Evolutionary conservation across 2,888 invertebrate genomes (phyloP).

Genomic region (Loripinus fragilis): DNA sequence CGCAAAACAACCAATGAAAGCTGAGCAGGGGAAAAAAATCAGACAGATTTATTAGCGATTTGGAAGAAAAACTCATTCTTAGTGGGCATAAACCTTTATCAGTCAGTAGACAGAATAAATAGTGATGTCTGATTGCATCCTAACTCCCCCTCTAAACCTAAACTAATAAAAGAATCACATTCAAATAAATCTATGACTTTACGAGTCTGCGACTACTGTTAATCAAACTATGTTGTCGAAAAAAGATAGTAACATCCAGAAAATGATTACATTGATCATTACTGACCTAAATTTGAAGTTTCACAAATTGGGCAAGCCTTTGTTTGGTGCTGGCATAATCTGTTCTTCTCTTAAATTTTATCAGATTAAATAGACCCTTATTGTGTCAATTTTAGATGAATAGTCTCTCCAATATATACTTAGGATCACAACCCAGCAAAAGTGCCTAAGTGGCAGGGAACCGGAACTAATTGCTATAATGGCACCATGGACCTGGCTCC

Average conservation of each 20-base stretch:
- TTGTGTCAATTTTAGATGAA: too few species aligned
- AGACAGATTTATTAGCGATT: slow-evolving; percentile 21
- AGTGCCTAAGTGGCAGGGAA: too few species aligned
- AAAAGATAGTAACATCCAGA: neutral
- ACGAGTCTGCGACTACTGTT: slow-evolving; percentile 4
- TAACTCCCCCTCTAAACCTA: slow-evolving; percentile 17
- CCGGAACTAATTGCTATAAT: too few species aligned
- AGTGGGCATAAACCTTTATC: slow-evolving; percentile 11
- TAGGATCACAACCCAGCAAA: too few species aligned
- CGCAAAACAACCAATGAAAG: neutral
- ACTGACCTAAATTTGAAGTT: slow-evolving; percentile 1
- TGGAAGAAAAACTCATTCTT: slow-evolving; percentile 11
- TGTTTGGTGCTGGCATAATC: too few species aligned
- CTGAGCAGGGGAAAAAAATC: neutral
- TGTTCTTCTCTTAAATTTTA: too few species aligned
- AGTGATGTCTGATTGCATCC: slow-evolving; percentile 9
- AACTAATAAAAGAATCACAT: slow-evolving; percentile 5
- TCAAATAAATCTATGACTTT: slow-evolving; percentile 14
- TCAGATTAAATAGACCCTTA: too few species aligned
- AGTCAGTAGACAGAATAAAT: slow-evolving; percentile 11
- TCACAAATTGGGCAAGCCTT: too few species aligned
- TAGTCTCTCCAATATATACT: too few species aligned
- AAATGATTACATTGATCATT: neutral
- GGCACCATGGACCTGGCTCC: too few species aligned
- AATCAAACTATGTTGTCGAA: slow-evolving; percentile 12